Conservation (phyloP, 2,888 invertebrate genomes). For the Nowickia ferox region DNA sequence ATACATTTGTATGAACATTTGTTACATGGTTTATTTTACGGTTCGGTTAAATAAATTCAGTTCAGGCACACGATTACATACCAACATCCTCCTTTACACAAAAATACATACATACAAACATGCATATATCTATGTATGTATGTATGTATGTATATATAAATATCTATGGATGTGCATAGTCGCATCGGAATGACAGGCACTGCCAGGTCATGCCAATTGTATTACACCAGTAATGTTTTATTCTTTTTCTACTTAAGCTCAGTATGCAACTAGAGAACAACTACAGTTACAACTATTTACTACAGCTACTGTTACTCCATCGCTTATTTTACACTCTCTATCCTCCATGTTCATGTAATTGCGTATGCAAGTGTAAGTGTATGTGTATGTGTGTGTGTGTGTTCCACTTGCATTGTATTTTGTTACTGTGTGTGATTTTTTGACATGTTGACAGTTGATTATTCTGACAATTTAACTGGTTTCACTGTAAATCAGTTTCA, state of each 20-base stretch:
- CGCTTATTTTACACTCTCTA: background rate
- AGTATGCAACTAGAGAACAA: constrained; percentile 4
- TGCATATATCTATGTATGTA: background rate
- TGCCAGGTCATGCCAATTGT: constrained; percentile 50
- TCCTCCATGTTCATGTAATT: background rate
- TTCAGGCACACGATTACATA: background rate
- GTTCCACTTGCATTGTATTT: constrained; percentile 33
- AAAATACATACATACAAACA: background rate
- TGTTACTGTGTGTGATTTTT: constrained; percentile 74
- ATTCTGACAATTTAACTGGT: constrained; percentile 83
- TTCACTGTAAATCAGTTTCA: constrained; percentile 82
- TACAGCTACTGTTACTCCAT: constrained; percentile 47
- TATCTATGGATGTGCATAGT: constrained; percentile 3
- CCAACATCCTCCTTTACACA: constrained; percentile 12
- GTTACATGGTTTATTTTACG: constrained; percentile 63
- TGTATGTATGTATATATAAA: too few relatives aligned
- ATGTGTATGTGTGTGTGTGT: background rate
- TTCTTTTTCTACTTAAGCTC: background rate
- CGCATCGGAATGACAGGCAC: constrained; percentile 52
- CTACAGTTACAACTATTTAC: constrained; percentile 21
- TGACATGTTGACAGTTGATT: constrained; percentile 83
- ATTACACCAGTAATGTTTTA: constrained; percentile 18
- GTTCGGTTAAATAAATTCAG: constrained; percentile 60
- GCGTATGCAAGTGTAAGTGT: too few relatives aligned
- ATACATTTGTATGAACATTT: constrained; percentile 30